A percentile compares a stretch with the other conserved stretches of the same genome.
phyloP scores from a whole-genome alignment of 2,888 invertebrate genomes.

The Ctenicera cuprea region DNA sequence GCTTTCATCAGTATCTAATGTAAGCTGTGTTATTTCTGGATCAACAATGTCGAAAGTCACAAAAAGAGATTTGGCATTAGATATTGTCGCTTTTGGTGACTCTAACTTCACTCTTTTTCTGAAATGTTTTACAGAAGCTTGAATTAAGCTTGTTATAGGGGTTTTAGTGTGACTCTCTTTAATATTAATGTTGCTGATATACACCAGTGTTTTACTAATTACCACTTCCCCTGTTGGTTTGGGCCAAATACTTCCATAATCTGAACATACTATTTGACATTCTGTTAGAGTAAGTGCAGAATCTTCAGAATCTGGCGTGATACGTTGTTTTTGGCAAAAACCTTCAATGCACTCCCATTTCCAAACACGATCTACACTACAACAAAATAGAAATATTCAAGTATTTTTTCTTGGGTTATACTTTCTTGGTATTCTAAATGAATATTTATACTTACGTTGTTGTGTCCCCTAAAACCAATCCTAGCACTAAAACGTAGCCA shows the following conservation, averaged over 20 bases:
- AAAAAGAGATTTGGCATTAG: constrained; percentile 71
- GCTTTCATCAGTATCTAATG: constrained; percentile 77
- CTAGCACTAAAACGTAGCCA: no score
- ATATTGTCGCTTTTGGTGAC: constrained; percentile 58
- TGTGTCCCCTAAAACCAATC: no score
- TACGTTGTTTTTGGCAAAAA: constrained; percentile 73
- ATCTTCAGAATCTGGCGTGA: constrained; percentile 61
- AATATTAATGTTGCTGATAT: constrained; percentile 74
- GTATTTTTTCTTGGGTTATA: no score
- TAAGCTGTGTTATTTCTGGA: constrained; percentile 65
- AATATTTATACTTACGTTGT: no score
- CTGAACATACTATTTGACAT: constrained; percentile 80
- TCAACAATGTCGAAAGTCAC: constrained; percentile 68
- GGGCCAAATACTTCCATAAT: constrained; percentile 79
- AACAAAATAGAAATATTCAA: not conserved
- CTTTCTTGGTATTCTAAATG: no score
- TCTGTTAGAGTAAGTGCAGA: constrained; percentile 75
- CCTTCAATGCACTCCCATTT: constrained; percentile 75
- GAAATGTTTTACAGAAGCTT: constrained; percentile 64
- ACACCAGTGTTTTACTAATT: constrained; percentile 75
- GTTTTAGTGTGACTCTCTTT: constrained; percentile 67
- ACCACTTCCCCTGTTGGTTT: constrained; percentile 77
- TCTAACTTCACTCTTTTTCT: constrained; percentile 56
- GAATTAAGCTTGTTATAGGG: constrained; percentile 61
- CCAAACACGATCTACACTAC: constrained; percentile 69